Evolutionary conservation across 2,113 vertebrate species (phyloP).

Genomic region (Pica pica): DNA sequence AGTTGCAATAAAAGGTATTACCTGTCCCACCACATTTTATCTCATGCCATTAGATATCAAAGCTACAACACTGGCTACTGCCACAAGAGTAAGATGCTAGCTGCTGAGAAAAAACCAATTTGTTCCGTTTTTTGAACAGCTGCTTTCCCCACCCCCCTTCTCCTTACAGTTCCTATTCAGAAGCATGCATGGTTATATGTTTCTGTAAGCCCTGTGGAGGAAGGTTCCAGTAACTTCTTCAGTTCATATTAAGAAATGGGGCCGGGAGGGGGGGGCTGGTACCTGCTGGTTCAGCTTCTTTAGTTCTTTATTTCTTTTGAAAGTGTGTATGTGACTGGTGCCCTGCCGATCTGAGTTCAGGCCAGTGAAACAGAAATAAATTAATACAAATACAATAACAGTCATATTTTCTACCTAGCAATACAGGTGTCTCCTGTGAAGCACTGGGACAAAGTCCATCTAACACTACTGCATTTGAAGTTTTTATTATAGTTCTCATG

Average conservation of each 20-base stretch:
- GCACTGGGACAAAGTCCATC: background rate
- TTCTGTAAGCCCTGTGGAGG: background rate
- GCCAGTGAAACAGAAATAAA: background rate
- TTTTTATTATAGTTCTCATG: background rate
- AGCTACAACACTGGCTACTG: background rate
- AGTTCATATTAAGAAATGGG: background rate
- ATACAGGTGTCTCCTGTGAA: background rate
- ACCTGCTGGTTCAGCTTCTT: background rate
- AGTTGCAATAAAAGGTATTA: background rate
- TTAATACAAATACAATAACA: background rate
- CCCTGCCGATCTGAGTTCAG: background rate
- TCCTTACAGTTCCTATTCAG: background rate
- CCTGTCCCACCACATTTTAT: background rate
- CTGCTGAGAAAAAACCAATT: background rate
- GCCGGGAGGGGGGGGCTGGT: fast-evolving
- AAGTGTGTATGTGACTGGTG: background rate
- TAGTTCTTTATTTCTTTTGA: background rate
- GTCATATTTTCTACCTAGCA: background rate
- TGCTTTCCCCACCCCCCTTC: fast-evolving
- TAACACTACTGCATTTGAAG: background rate
- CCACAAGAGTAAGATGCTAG: background rate
- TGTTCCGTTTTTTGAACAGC: background rate
- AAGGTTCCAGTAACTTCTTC: background rate
- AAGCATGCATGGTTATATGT: background rate
- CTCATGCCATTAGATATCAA: background rate